Evolutionary conservation across 2,797 vertebrate species (phyloP).

Genomic region (Graptemys geographica): DNA sequence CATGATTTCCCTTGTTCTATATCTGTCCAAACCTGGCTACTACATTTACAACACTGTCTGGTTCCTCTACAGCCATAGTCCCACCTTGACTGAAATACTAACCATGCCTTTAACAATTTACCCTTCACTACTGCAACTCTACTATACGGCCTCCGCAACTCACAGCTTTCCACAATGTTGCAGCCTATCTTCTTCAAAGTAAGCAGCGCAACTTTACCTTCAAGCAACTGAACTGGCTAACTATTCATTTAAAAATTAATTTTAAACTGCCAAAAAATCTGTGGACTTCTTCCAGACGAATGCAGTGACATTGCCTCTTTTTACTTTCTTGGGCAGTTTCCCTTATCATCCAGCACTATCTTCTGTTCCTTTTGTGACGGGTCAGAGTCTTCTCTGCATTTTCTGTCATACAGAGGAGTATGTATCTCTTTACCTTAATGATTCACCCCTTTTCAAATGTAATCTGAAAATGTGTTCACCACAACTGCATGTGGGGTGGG

Average conservation of each 20-base stretch:
- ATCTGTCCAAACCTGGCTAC: neutral
- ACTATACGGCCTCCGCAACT: neutral
- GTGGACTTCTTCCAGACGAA: neutral
- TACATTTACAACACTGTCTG: accelerated
- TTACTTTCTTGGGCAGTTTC: neutral
- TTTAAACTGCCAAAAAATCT: neutral
- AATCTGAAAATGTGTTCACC: neutral
- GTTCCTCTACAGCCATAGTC: neutral
- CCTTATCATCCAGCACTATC: neutral
- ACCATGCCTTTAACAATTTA: accelerated
- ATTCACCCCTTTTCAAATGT: neutral
- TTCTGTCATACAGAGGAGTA: neutral
- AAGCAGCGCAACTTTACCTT: neutral
- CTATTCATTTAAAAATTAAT: accelerated
- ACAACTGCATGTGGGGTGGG: neutral
- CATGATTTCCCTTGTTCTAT: neutral
- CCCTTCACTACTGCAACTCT: neutral
- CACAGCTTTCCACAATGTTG: neutral
- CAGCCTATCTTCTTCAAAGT: neutral
- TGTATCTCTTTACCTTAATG: neutral
- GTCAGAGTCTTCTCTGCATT: neutral
- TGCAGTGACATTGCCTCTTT: neutral
- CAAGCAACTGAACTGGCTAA: neutral
- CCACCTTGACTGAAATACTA: neutral
- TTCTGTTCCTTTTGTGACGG: neutral